Conservation (phyloP, 2,113 vertebrate species). For the Thermophis baileyi region DNA sequence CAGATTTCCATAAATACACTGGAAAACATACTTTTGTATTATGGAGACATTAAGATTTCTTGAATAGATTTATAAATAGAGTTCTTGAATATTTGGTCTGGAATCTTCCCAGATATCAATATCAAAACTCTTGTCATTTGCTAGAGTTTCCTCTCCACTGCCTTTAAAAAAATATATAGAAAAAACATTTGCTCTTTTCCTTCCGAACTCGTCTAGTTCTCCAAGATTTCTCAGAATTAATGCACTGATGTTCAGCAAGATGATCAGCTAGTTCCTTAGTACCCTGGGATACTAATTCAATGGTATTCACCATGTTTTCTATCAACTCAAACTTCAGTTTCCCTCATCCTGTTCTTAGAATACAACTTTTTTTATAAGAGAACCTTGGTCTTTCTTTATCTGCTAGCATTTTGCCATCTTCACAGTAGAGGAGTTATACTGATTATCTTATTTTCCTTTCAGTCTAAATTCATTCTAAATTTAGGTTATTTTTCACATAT, state of each 20-base stretch:
- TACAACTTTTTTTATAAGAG: background rate
- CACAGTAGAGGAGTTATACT: background rate
- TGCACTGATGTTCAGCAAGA: background rate
- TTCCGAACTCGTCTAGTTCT: background rate
- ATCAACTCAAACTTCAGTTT: background rate
- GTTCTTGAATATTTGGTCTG: background rate
- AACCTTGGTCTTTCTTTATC: background rate
- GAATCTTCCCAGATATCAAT: background rate
- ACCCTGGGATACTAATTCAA: background rate
- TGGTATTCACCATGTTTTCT: background rate
- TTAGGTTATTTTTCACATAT: background rate
- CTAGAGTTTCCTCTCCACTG: background rate
- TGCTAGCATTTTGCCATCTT: background rate
- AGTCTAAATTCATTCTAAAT: background rate
- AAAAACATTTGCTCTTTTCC: background rate
- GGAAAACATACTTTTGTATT: background rate
- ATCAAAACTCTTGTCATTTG: background rate
- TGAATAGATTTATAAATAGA: background rate
- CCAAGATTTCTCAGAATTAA: background rate
- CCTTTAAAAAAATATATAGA: background rate
- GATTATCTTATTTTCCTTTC: background rate
- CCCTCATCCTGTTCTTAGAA: background rate
- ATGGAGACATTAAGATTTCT: background rate
- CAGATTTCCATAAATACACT: background rate
- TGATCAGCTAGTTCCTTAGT: background rate